Conservation (phyloP, 2,113 vertebrate species). For the Colius striatus region DNA sequence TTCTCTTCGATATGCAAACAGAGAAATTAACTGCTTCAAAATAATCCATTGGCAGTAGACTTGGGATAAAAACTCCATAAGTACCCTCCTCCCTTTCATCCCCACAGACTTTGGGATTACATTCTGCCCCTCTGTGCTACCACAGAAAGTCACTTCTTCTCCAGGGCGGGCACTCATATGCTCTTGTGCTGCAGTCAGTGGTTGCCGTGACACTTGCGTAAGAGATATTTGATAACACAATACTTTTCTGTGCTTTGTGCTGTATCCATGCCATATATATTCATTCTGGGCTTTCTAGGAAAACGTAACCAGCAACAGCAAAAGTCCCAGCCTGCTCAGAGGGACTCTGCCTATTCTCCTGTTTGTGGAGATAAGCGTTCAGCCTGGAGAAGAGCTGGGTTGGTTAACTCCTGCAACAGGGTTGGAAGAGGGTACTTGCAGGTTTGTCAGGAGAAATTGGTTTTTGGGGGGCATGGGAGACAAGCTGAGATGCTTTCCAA, state of each 20-base stretch:
- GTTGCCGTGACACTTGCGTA: background rate
- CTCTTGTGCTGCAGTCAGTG: background rate
- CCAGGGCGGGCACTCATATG: background rate
- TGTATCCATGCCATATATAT: background rate
- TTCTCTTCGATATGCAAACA: background rate
- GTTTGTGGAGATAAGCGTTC: background rate
- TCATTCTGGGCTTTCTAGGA: constrained; percentile 1
- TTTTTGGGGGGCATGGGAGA: background rate
- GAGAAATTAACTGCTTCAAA: background rate
- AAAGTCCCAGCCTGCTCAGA: background rate
- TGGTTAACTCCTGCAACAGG: background rate
- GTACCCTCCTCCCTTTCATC: background rate
- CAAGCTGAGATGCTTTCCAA: background rate
- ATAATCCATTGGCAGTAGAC: background rate
- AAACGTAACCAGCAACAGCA: background rate
- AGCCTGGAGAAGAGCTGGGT: background rate
- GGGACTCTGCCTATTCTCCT: background rate
- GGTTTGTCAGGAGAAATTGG: background rate
- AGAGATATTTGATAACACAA: background rate
- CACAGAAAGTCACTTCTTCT: background rate
- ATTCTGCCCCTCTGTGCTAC: background rate
- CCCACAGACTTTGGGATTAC: background rate
- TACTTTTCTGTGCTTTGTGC: background rate
- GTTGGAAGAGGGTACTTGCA: background rate
- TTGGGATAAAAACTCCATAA: background rate